These are phyloP conservation scores for Acyrthosiphon pisum DNA, from an alignment of 1,140 invertebrate species.

Conservation along the genomic window DNA sequence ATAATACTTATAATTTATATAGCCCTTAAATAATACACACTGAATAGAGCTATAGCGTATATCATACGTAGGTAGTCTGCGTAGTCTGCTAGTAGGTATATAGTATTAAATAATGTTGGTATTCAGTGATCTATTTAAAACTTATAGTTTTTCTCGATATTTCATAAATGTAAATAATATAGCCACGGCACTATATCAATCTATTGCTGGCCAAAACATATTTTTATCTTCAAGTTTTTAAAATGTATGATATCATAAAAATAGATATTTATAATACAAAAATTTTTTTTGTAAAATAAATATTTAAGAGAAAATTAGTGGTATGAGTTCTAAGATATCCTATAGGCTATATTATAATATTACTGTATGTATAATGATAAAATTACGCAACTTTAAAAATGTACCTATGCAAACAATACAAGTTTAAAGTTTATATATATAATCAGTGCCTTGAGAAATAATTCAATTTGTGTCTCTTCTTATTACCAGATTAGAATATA, in stretches of 20 bases:
- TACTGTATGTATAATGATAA: neutral
- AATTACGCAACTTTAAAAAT: neutral
- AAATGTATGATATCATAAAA: neutral
- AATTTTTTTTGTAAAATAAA: neutral
- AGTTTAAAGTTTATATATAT: neutral
- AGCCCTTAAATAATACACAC: too few species aligned
- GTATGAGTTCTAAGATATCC: neutral
- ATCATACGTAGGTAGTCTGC: too few species aligned
- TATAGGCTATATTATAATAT: neutral
- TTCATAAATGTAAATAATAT: too few species aligned
- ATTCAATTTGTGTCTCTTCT: neutral
- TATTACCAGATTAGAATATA: neutral
- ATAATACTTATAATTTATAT: too few species aligned
- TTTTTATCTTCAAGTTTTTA: neutral
- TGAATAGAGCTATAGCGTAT: too few species aligned
- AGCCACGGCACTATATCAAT: neutral
- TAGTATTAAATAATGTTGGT: too few species aligned
- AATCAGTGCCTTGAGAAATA: neutral
- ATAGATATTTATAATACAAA: neutral
- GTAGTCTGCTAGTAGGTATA: too few species aligned
- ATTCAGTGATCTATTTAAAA: too few species aligned
- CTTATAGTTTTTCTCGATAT: too few species aligned
- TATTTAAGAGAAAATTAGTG: neutral
- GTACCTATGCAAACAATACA: neutral
- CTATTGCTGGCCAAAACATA: neutral